A percentile compares a stretch with the other conserved stretches of the same genome.
These are phyloP conservation scores for Drosophila malerkotliana DNA, from an alignment of 1,140 invertebrate species.

Conservation along the genomic window DNA sequence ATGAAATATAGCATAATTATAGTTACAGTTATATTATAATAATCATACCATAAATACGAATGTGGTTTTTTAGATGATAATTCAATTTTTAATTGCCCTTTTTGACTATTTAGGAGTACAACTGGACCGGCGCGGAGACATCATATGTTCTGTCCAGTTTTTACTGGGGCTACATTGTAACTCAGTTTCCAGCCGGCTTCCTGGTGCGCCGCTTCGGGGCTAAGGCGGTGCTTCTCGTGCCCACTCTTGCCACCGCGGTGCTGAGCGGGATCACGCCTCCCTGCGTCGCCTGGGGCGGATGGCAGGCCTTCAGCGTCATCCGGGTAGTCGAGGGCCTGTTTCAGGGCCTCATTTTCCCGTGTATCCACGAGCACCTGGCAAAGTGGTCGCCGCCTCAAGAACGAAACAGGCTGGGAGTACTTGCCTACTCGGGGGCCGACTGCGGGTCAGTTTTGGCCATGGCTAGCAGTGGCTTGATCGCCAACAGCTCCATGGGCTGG, in stretches of 20 bases:
- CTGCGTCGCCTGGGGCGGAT: constrained; percentile 83
- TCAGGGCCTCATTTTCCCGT: constrained; percentile 92
- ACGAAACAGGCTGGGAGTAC: constrained; percentile 86
- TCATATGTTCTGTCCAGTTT: constrained; percentile 87
- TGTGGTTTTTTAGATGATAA: no score
- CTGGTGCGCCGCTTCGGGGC: constrained; percentile 88
- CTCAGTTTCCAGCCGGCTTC: constrained; percentile 88
- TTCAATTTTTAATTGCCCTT: no score
- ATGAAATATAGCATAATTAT: no score
- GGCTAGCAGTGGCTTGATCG: constrained; percentile 87
- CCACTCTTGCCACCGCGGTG: constrained; percentile 84
- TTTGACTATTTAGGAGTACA: constrained; percentile 66
- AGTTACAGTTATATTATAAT: no score
- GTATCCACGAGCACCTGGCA: constrained; percentile 87
- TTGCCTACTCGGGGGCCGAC: constrained; percentile 87
- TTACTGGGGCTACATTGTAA: constrained; percentile 86
- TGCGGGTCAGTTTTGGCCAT: constrained; percentile 90
- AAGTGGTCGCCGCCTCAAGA: constrained; percentile 85
- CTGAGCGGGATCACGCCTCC: constrained; percentile 84
- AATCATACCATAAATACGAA: no score
- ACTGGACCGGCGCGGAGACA: constrained; percentile 84
- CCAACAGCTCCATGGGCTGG: constrained; percentile 88
- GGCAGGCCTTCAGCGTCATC: constrained; percentile 86
- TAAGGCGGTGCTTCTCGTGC: constrained; percentile 86
- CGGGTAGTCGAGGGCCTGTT: constrained; percentile 90